A percentile compares a stretch with the other conserved stretches of the same genome.
phyloP scores from a whole-genome alignment of 1,140 invertebrate genomes.

The Eriosoma lanigerum region DNA sequence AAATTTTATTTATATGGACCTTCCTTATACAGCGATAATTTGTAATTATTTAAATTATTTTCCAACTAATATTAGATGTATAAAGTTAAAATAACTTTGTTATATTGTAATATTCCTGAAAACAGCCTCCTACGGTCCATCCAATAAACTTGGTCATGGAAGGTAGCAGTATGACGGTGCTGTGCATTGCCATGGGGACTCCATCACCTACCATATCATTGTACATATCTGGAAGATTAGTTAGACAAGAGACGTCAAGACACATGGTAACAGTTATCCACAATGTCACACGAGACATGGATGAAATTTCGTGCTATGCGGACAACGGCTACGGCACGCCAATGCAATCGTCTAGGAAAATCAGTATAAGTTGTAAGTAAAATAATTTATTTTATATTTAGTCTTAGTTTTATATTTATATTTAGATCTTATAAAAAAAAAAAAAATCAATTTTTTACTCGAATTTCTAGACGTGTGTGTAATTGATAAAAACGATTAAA shows the following conservation, averaged over 20 bases:
- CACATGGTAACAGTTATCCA: slow-evolving; percentile 80
- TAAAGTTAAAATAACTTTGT: neutral
- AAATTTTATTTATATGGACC: too few relatives aligned
- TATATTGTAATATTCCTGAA: neutral
- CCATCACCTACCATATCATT: slow-evolving; percentile 80
- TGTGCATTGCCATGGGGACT: slow-evolving; percentile 80
- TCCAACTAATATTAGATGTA: too few relatives aligned
- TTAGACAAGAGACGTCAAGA: slow-evolving; percentile 72
- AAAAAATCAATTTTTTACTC: too few relatives aligned
- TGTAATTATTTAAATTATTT: too few relatives aligned
- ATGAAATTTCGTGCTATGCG: slow-evolving; percentile 79
- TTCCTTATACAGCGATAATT: too few relatives aligned
- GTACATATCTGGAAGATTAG: slow-evolving; percentile 73
- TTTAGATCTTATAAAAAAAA: too few relatives aligned
- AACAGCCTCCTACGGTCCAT: slow-evolving; percentile 75
- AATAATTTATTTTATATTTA: neutral
- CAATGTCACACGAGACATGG: slow-evolving; percentile 79
- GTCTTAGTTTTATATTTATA: too few relatives aligned
- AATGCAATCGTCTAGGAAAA: slow-evolving; percentile 74
- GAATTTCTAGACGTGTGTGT: too few relatives aligned
- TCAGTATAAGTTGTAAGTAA: slow-evolving; percentile 76
- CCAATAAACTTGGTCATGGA: slow-evolving; percentile 78
- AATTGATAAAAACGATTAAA: too few relatives aligned
- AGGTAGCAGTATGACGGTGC: slow-evolving; percentile 78
- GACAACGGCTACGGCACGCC: slow-evolving; percentile 82